A percentile compares a stretch with the other conserved stretches of the same genome.
These are phyloP conservation scores for Octopus sinensis DNA, from an alignment of 1,140 invertebrate species.

Conservation along the genomic window DNA sequence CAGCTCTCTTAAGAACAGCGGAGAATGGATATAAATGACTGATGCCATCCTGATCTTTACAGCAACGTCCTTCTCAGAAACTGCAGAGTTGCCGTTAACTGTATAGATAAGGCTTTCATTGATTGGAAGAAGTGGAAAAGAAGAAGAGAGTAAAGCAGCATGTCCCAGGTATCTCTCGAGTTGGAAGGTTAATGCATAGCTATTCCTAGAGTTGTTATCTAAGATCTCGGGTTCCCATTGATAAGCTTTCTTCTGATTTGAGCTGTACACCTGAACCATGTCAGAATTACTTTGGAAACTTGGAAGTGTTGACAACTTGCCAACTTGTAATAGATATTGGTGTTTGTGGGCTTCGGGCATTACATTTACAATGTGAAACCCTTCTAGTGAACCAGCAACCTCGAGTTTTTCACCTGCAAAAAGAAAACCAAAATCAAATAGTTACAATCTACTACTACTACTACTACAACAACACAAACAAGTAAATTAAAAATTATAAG, in stretches of 20 bases:
- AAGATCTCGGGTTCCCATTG: background rate
- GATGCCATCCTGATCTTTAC: slow-evolving; percentile 77
- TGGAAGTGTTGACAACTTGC: slow-evolving; percentile 14
- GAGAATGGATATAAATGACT: slow-evolving; percentile 89
- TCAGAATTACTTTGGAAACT: background rate
- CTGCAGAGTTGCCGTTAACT: slow-evolving; percentile 34
- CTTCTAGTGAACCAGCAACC: slow-evolving; percentile 82
- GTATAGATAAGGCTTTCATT: slow-evolving; percentile 4
- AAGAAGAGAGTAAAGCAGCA: background rate
- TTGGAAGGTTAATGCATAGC: background rate
- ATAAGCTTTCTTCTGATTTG: background rate
- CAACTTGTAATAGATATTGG: slow-evolving; percentile 70
- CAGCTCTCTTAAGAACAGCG: slow-evolving; percentile 80
- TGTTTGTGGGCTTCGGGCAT: slow-evolving; percentile 79
- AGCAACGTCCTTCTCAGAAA: slow-evolving; percentile 21
- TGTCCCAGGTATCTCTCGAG: background rate
- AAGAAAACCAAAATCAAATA: slow-evolving; percentile 13
- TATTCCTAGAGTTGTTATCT: background rate
- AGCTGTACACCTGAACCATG: background rate
- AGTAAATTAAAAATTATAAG: too few relatives aligned
- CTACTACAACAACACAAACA: too few relatives aligned
- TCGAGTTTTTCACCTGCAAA: slow-evolving; percentile 60
- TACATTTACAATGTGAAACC: slow-evolving; percentile 82
- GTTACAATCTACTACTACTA: too few relatives aligned
- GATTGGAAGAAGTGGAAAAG: background rate